phyloP scores from a whole-genome alignment of 2,113 vertebrate species.

The Piaya cayana region DNA sequence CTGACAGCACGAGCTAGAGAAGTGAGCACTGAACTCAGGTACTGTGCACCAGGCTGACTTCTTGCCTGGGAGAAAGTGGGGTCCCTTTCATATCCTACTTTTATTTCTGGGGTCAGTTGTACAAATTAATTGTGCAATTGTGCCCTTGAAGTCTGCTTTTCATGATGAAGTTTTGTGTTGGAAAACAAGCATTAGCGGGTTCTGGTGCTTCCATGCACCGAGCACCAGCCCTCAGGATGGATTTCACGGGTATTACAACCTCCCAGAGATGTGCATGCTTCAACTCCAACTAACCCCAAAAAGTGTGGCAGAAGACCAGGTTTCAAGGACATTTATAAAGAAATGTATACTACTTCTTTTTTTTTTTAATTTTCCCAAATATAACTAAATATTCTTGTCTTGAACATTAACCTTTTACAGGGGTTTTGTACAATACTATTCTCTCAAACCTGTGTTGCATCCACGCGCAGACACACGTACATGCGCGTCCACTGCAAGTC shows the following conservation, averaged over 20 bases:
- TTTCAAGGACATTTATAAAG: not conserved
- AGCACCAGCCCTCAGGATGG: not conserved
- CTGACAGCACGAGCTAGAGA: not conserved
- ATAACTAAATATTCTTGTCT: not conserved
- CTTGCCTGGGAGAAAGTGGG: not conserved
- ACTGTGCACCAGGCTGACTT: not conserved
- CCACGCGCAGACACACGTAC: not conserved
- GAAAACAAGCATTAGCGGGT: not conserved
- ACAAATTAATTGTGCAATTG: not conserved
- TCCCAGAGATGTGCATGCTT: accelerated
- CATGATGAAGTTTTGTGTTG: not conserved
- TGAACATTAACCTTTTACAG: not conserved
- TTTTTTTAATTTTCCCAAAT: not conserved
- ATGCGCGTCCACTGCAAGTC: accelerated
- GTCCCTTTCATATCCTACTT: not conserved
- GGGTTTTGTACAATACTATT: not conserved
- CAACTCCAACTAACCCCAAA: not conserved
- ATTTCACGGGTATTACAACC: not conserved
- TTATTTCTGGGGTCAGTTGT: not conserved
- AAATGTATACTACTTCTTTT: not conserved
- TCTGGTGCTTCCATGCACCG: not conserved
- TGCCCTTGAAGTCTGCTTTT: not conserved
- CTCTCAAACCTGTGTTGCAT: not conserved
- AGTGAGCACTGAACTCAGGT: not conserved
- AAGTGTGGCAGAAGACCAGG: not conserved